Conservation (phyloP, 2,888 invertebrate species). For the Stomorhina lunata region DNA sequence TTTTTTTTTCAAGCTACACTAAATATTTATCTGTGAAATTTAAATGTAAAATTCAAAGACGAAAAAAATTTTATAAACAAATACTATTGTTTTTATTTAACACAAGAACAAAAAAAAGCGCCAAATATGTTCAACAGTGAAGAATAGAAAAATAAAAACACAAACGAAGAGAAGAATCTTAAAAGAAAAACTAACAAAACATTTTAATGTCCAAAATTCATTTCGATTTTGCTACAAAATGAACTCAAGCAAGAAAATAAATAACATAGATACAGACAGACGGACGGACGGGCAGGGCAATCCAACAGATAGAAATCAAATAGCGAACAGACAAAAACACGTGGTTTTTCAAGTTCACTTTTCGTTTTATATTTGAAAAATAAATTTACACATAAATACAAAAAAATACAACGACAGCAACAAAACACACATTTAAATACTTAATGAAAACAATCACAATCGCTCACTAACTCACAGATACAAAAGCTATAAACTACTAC, state of each 20-base stretch:
- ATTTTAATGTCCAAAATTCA: slow-evolving; percentile 59
- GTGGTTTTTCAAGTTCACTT: slow-evolving; percentile 63
- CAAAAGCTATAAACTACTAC: too few species aligned
- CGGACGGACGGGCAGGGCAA: too few species aligned
- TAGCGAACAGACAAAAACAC: slow-evolving; percentile 49
- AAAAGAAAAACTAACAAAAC: not conserved
- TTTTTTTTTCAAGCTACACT: not conserved
- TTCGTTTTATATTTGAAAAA: slow-evolving; percentile 11
- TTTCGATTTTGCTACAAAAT: slow-evolving; percentile 13
- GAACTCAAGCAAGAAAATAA: not conserved
- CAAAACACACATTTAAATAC: too few species aligned
- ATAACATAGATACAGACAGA: not conserved
- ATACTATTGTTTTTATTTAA: not conserved
- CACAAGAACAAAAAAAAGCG: slow-evolving; percentile 37
- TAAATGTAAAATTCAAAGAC: not conserved
- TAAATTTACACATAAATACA: slow-evolving; percentile 4
- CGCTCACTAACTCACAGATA: not conserved
- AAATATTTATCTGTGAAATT: not conserved
- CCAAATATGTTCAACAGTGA: slow-evolving; percentile 36
- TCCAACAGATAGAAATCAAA: not conserved
- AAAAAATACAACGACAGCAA: too few species aligned
- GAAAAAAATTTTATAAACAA: not conserved
- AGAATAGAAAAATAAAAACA: not conserved
- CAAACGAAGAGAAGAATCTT: not conserved
- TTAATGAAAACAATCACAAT: too few species aligned